Evolutionary conservation across 2,888 invertebrate species (phyloP).

Genomic region (Drosophila mulleri): DNA sequence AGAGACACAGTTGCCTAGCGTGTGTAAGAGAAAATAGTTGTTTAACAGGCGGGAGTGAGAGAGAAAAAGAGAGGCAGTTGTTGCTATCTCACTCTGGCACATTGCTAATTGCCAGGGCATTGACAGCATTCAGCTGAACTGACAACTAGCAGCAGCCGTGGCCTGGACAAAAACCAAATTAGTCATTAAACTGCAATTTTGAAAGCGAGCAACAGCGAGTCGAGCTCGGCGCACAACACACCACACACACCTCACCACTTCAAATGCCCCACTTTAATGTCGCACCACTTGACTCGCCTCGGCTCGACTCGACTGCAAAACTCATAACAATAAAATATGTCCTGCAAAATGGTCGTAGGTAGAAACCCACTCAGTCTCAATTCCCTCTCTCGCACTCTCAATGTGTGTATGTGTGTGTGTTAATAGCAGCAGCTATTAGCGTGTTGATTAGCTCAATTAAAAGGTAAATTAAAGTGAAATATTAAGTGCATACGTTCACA

Average conservation of each 20-base stretch:
- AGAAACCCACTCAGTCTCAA: slow-evolving; percentile 7
- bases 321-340: slow-evolving; percentile 78
- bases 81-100: slow-evolving; percentile 27
- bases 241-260: slow-evolving; percentile 10
- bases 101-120: slow-evolving; percentile 53
- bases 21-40: neutral
- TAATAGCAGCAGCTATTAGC: slow-evolving; percentile 72
- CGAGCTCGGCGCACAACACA: neutral
- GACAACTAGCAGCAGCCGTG: slow-evolving; percentile 25
- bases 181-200: slow-evolving; percentile 79
- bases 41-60: neutral
- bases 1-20: slow-evolving; percentile 16
- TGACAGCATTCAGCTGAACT: slow-evolving; percentile 3
- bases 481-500: slow-evolving; percentile 51
- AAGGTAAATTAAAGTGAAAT: slow-evolving; percentile 74
- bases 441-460: slow-evolving; percentile 75
- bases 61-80: neutral
- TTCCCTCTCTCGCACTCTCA: neutral
- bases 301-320: slow-evolving; percentile 49
- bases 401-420: slow-evolving; percentile 36
- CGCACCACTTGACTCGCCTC: slow-evolving; percentile 1
- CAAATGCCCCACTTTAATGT: slow-evolving; percentile 5
- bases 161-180: slow-evolving; percentile 69
- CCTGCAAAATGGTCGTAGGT: slow-evolving; percentile 42
- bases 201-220: slow-evolving; percentile 43